Evolutionary conservation across 2,797 vertebrate species (phyloP).

Genomic region (Cryptoprocta ferox): DNA sequence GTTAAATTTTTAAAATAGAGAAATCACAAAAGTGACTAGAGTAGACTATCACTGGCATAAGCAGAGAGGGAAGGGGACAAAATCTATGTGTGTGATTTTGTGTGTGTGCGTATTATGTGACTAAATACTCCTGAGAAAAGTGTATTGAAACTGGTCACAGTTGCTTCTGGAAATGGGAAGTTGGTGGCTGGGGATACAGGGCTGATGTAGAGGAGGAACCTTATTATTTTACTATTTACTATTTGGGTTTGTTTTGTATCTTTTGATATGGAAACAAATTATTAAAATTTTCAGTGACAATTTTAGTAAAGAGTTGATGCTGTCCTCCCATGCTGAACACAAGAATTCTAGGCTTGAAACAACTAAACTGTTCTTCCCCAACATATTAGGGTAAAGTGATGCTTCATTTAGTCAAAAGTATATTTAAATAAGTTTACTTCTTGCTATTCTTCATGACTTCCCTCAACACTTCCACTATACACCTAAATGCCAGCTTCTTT

Average conservation of each 20-base stretch:
- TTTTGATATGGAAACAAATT: slow-evolving; percentile 20
- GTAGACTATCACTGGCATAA: not conserved
- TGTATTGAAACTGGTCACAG: not conserved
- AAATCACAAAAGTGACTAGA: not conserved
- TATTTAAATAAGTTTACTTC: slow-evolving; percentile 23
- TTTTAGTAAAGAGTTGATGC: not conserved
- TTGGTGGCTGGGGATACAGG: not conserved
- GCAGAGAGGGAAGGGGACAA: not conserved
- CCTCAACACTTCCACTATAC: not conserved
- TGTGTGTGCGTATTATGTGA: not conserved
- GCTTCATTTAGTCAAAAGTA: not conserved
- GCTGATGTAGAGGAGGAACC: not conserved
- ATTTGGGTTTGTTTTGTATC: not conserved
- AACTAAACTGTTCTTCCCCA: not conserved
- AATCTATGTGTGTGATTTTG: not conserved
- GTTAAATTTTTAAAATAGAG: slow-evolving; percentile 12
- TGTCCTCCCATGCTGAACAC: not conserved
- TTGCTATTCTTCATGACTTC: not conserved
- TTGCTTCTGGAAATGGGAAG: not conserved
- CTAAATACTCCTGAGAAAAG: not conserved
- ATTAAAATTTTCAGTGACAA: not conserved
- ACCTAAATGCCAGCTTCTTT: not conserved
- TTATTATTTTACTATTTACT: not conserved
- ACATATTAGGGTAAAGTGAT: not conserved
- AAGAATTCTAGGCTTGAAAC: slow-evolving; percentile 12